phyloP scores from a whole-genome alignment of 2,888 invertebrate species.

The Biston stratarius region DNA sequence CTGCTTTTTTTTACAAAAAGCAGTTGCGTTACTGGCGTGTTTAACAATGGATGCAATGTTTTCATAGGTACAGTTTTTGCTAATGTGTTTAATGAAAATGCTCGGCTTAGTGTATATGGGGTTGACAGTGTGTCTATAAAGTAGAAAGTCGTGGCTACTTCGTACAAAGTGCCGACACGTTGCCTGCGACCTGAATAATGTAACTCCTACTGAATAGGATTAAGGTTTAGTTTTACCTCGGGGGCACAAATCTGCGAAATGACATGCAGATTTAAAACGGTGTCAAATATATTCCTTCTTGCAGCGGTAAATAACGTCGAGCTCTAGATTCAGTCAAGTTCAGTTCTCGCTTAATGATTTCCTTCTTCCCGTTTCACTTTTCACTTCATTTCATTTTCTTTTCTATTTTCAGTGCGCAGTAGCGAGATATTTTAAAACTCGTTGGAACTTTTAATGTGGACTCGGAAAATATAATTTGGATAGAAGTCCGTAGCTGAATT shows the following conservation, averaged over 20 bases:
- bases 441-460: constrained; percentile 30
- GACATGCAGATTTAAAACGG: constrained; percentile 31
- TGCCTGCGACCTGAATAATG: constrained; percentile 34
- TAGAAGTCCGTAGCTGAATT: background rate
- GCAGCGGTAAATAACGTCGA: constrained; percentile 31
- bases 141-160: background rate
- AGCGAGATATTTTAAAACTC: constrained; percentile 33
- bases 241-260: constrained; percentile 20
- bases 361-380: constrained; percentile 48
- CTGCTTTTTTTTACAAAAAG: background rate
- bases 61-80: background rate
- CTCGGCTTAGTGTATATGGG: background rate
- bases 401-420: constrained; percentile 43
- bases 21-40: background rate
- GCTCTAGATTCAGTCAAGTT: constrained; percentile 45
- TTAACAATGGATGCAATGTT: background rate
- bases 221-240: constrained; percentile 16
- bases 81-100: background rate
- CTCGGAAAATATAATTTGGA: constrained; percentile 16
- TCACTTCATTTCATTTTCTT: constrained; percentile 42
- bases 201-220: constrained; percentile 29
- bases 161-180: background rate
- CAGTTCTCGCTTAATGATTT: constrained; percentile 48
- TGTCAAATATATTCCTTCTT: constrained; percentile 36
- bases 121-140: background rate